Evolutionary conservation across 1,140 invertebrate species (phyloP).

Genomic region (Protaetia brevitarsis): DNA sequence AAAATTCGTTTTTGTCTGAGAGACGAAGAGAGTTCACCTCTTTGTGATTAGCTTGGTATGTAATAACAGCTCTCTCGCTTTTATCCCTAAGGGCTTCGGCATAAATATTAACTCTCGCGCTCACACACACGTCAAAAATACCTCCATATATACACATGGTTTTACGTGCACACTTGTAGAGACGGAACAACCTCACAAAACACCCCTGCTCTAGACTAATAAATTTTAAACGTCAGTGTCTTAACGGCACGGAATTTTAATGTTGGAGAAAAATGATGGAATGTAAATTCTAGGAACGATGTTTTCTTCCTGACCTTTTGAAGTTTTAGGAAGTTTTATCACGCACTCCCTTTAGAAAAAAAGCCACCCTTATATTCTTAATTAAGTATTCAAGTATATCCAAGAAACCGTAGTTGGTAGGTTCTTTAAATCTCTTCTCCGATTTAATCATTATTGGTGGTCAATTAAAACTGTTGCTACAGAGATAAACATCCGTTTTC

Average conservation of each 20-base stretch:
- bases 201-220: constrained; percentile 15
- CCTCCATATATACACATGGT: background rate
- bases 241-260: constrained; percentile 6
- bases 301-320: background rate
- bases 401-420: no score
- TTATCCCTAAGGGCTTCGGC: constrained; percentile 18
- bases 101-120: background rate
- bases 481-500: no score
- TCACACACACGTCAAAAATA: background rate
- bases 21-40: constrained; percentile 2
- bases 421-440: no score
- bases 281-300: background rate
- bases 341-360: background rate
- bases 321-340: background rate
- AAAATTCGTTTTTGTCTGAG: constrained; percentile 6
- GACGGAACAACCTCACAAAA: constrained; percentile 12
- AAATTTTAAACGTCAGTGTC: constrained; percentile 7
- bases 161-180: background rate
- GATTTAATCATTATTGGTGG: no score
- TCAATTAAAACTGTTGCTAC: no score
- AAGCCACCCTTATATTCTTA: background rate
- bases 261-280: background rate
- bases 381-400: no score
- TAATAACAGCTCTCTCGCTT: constrained; percentile 21
- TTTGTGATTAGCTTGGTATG: constrained; percentile 20